Evolutionary conservation across 2,113 vertebrate genomes (phyloP).

Genomic region (Chlorodrepanis virens): DNA sequence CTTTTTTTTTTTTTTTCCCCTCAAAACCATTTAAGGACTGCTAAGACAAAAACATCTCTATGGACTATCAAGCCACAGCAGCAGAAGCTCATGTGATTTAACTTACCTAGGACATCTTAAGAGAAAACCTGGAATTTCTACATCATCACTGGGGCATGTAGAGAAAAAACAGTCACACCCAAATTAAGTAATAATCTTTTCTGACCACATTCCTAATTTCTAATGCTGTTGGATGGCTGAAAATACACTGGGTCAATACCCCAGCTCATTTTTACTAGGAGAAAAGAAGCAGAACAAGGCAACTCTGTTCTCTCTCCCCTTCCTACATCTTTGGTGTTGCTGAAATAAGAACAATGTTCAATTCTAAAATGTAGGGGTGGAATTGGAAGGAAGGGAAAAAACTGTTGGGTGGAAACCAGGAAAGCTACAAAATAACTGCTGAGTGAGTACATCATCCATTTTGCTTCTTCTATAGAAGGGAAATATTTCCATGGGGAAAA

Average conservation of each 20-base stretch:
- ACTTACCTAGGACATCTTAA: not conserved
- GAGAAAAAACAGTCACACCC: not conserved
- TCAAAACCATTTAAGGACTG: not conserved
- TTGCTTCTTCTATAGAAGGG: not conserved
- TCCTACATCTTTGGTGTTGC: not conserved
- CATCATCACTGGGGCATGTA: not conserved
- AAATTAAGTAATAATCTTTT: not conserved
- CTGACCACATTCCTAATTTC: not conserved
- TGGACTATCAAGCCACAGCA: not conserved
- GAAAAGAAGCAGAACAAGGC: not conserved
- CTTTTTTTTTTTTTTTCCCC: not conserved
- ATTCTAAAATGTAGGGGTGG: not conserved
- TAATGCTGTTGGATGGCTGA: not conserved
- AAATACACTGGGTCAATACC: not conserved
- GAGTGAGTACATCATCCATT: not conserved
- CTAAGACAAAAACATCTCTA: not conserved
- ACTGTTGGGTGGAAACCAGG: not conserved
- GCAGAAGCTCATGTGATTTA: not conserved
- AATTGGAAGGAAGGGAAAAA: not conserved
- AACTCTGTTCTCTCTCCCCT: not conserved
- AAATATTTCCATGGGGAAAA: not conserved
- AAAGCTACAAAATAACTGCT: not conserved
- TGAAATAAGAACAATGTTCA: not conserved
- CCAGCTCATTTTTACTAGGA: not conserved
- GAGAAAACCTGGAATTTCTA: not conserved